phyloP scores from a whole-genome alignment of 2,113 vertebrate species.

The Pangasianodon gigas region DNA sequence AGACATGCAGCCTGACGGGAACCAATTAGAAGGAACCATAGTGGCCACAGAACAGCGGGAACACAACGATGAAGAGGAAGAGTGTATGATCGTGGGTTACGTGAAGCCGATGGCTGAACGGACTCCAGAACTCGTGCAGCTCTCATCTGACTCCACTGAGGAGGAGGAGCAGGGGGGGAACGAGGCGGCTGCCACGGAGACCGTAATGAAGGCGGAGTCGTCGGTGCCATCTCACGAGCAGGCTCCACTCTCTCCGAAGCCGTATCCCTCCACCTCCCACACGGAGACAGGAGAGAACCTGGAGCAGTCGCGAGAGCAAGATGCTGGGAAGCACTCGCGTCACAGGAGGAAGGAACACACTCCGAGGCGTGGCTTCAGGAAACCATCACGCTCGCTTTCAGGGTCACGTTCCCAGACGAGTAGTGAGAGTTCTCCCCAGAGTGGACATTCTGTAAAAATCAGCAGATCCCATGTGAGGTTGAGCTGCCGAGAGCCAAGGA shows the following conservation, averaged over 20 bases:
- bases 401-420: background rate
- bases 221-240: conserved; percentile 36
- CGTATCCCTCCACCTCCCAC: conserved; percentile 11
- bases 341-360: background rate
- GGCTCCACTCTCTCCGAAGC: conserved; percentile 28
- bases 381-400: background rate
- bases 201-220: conserved; percentile 56
- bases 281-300: conserved; percentile 2
- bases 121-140: conserved; percentile 91
- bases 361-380: background rate
- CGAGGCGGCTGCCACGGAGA: conserved; percentile 64
- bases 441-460: background rate
- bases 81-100: conserved; percentile 89
- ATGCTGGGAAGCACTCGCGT: background rate
- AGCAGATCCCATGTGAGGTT: background rate
- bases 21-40: conserved; percentile 56
- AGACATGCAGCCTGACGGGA: conserved; percentile 57
- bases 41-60: conserved; percentile 76
- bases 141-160: conserved; percentile 84
- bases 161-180: conserved; percentile 71
- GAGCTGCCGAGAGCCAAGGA: conserved; percentile 35
- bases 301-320: background rate
- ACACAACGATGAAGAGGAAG: conserved; percentile 80
- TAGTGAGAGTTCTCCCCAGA: conserved; percentile 25
- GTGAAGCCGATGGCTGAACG: conserved; percentile 88